Evolutionary conservation across 2,888 invertebrate genomes (phyloP).

Genomic region (Griposia aprilina): DNA sequence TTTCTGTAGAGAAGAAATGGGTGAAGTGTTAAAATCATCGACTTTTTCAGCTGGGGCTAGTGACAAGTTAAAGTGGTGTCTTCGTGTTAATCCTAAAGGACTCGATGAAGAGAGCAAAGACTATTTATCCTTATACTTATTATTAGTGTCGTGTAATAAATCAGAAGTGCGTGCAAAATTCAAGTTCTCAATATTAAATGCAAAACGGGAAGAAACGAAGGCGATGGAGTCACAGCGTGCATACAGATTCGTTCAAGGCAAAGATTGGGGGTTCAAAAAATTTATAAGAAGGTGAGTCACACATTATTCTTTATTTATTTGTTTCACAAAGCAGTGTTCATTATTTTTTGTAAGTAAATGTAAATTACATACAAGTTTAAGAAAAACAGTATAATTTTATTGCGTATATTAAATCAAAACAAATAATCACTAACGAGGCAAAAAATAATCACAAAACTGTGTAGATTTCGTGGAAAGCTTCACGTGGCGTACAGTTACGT

Average conservation of each 20-base stretch:
- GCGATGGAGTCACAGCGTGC: constrained; percentile 99
- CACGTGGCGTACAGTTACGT: constrained; percentile 23
- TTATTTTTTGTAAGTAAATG: constrained; percentile 1
- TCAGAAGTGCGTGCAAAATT: constrained; percentile 99
- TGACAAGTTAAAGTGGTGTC: constrained; percentile 99
- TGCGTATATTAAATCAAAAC: constrained; percentile 6
- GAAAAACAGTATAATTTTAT: constrained; percentile 8
- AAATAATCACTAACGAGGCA: constrained; percentile 15
- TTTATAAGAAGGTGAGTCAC: constrained; percentile 95
- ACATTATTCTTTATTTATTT: constrained; percentile 13
- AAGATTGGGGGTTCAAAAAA: constrained; percentile 99
- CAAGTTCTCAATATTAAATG: constrained; percentile 99
- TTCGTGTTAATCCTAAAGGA: constrained; percentile 99
- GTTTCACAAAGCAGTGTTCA: neutral
- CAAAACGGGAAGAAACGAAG: constrained; percentile 99
- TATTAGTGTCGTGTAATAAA: constrained; percentile 99
- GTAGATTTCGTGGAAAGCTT: constrained; percentile 38
- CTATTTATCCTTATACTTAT: constrained; percentile 99
- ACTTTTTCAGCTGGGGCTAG: constrained; percentile 99
- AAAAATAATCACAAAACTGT: constrained; percentile 23
- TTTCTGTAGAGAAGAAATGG: constrained; percentile 99
- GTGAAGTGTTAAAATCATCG: constrained; percentile 99
- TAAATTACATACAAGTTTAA: neutral
- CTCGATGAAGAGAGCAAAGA: constrained; percentile 99
- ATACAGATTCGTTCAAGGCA: constrained; percentile 99